Conservation (phyloP, 1,140 invertebrate species). For the Calosoma granatense region DNA sequence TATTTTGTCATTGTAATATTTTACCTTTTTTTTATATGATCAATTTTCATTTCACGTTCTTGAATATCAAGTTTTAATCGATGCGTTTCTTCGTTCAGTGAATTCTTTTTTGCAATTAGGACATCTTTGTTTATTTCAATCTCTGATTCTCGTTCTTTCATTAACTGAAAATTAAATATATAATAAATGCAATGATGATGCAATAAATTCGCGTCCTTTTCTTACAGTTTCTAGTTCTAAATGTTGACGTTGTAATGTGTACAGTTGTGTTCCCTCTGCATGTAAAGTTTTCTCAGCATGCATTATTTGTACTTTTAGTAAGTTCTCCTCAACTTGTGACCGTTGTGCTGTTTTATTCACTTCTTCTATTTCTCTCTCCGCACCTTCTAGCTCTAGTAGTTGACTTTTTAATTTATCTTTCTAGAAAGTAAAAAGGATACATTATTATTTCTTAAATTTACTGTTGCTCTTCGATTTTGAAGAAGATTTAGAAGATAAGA, state of each 20-base stretch:
- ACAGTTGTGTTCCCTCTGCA: slow-evolving; percentile 44
- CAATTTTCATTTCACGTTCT: slow-evolving; percentile 44
- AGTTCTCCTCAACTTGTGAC: slow-evolving; percentile 50
- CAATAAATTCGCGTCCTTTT: slow-evolving; percentile 5
- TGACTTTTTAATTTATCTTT: slow-evolving; percentile 38
- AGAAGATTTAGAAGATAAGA: too few relatives aligned
- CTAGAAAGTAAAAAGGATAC: slow-evolving; percentile 16
- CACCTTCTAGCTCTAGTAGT: slow-evolving; percentile 38
- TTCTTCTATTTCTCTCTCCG: slow-evolving; percentile 41
- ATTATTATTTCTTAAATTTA: slow-evolving; percentile 20
- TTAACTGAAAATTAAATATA: slow-evolving; percentile 35
- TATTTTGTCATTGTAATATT: too few relatives aligned
- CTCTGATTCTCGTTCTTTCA: slow-evolving; percentile 51
- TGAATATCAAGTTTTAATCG: slow-evolving; percentile 43
- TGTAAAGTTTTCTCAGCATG: slow-evolving; percentile 44
- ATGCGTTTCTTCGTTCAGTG: slow-evolving; percentile 44
- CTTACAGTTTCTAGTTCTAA: slow-evolving; percentile 44
- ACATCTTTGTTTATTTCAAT: slow-evolving; percentile 48
- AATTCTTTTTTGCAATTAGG: slow-evolving; percentile 43
- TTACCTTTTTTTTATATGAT: slow-evolving; percentile 46
- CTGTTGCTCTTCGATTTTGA: slow-evolving; percentile 27
- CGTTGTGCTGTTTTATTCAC: slow-evolving; percentile 36
- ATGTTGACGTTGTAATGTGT: slow-evolving; percentile 45
- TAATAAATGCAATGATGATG: background rate
- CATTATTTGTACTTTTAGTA: slow-evolving; percentile 44